Base-by-base conservation (phyloP, 2,888 invertebrate genomes). In the Diaperis boleti region DNA sequence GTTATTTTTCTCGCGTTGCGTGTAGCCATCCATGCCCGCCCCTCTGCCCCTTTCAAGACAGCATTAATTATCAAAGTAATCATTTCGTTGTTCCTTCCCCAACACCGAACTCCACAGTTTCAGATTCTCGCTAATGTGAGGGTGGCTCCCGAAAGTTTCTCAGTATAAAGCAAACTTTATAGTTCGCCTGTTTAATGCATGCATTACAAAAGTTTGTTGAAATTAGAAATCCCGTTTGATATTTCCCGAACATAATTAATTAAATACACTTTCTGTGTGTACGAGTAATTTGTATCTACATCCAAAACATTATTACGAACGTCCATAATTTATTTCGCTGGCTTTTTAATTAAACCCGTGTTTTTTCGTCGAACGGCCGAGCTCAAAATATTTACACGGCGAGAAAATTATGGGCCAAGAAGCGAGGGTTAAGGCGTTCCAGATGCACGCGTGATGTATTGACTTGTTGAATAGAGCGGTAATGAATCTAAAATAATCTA, bases 401-500 rank as follows among this genome's bases (percentile, higher is more conserved):
- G 1, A 3, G 49, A 33, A 33, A 49, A 33, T 11, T 15, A 37
- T 13, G 18, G 15, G 15, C 42, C 37, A 13, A 37, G 14, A 37
- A 15, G 3, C 14, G 5, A 39, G 39, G 4, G 35, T 6, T 39
- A 39, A 8, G 13, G 47, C 59, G 62, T 64, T 65, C 61, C 49
- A 47, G 44, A 61, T 55, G 54, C 49, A 65, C 61, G 59, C 64
- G 66, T 66, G 54, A 57, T 41, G 59, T 64, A 62, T 63, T 63
- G 59, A 64, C 66, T 66, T 50, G 50, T 49, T 69, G 70, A 69
- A 71, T 71, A 41, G 69, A 44, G 8, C 31, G 59, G 65, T 69
- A 71, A 71, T 68, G 71, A 70, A 71, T 71, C 68, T 65, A 67
- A n/a, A 69, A 69, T 70, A 70, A 70, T 64, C 63, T 62, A 69